Conservation (phyloP, 2,888 invertebrate species). For the Agriopis marginaria region DNA sequence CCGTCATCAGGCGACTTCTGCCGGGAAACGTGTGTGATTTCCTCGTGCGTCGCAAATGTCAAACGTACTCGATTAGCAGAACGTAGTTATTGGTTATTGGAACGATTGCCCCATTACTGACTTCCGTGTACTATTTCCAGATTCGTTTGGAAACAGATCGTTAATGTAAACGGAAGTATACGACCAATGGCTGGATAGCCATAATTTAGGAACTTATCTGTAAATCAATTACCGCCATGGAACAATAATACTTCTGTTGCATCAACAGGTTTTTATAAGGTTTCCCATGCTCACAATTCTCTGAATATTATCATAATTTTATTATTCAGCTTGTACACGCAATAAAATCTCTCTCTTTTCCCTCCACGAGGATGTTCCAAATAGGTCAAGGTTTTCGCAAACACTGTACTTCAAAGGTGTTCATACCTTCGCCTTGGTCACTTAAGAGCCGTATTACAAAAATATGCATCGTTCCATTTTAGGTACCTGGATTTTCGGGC, state of each 20-base stretch:
- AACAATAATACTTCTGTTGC: constrained; percentile 5
- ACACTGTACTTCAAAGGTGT: constrained; percentile 16
- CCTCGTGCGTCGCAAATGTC: constrained; percentile 73
- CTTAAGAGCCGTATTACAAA: neutral
- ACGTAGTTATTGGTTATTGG: constrained; percentile 35
- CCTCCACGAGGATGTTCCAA: constrained; percentile 20
- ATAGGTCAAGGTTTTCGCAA: constrained; percentile 32
- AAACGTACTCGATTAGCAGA: constrained; percentile 56
- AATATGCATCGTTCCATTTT: too few relatives aligned
- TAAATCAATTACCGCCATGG: constrained; percentile 4
- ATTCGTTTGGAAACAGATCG: neutral
- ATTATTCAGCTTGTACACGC: constrained; percentile 7
- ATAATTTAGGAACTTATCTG: neutral
- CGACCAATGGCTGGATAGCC: neutral
- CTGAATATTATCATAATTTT: constrained; percentile 8
- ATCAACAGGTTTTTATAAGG: constrained; percentile 31
- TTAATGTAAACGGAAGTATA: neutral
- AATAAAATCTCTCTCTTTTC: constrained; percentile 20
- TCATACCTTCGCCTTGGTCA: neutral
- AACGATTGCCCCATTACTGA: constrained; percentile 42
- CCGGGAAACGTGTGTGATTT: constrained; percentile 58
- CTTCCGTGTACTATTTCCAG: constrained; percentile 30
- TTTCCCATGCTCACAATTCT: constrained; percentile 17
- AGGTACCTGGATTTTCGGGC: too few relatives aligned
- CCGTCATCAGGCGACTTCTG: constrained; percentile 54